A percentile compares a stretch with the other conserved stretches of the same genome.
These are phyloP conservation scores for Nephrocerus scutellatus DNA, from an alignment of 2,888 invertebrate species.

Conservation along the genomic window DNA sequence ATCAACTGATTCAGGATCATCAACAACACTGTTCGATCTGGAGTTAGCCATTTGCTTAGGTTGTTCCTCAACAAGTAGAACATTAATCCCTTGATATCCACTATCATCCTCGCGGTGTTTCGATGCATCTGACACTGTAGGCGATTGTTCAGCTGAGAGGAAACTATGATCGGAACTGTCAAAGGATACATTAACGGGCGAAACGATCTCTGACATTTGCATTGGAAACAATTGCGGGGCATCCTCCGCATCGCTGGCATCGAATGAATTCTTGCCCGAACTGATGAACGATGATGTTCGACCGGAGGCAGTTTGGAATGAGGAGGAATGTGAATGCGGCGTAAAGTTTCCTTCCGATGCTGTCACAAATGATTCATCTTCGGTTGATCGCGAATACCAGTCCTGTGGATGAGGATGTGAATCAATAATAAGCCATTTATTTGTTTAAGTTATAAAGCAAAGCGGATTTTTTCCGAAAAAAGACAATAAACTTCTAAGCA, in stretches of 20 bases:
- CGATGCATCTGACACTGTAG: conserved; percentile 16
- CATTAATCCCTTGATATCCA: conserved; percentile 3
- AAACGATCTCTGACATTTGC: conserved; percentile 28
- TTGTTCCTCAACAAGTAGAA: conserved; percentile 4
- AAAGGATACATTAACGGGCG: conserved; percentile 44
- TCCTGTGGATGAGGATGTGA: too few species aligned
- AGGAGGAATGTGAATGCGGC: conserved; percentile 60
- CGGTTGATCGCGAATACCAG: conserved; percentile 49
- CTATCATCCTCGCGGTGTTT: background rate
- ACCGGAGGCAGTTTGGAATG: conserved; percentile 62
- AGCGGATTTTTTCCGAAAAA: too few species aligned
- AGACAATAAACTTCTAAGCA: too few species aligned
- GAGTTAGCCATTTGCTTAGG: conserved; percentile 3
- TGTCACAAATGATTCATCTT: conserved; percentile 60
- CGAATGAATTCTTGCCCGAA: conserved; percentile 49
- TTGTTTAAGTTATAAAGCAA: too few species aligned
- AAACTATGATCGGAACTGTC: conserved; percentile 45
- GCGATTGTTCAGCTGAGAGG: conserved; percentile 34
- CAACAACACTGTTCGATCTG: conserved; percentile 1
- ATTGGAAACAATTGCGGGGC: conserved; percentile 33
- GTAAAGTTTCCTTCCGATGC: conserved; percentile 61
- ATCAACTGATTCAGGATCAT: too few species aligned
- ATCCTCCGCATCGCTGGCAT: conserved; percentile 41
- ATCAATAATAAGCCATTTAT: too few species aligned
- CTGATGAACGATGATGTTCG: conserved; percentile 55